Conservation (phyloP, 2,797 vertebrate species). For the Eulemur coronatus region DNA sequence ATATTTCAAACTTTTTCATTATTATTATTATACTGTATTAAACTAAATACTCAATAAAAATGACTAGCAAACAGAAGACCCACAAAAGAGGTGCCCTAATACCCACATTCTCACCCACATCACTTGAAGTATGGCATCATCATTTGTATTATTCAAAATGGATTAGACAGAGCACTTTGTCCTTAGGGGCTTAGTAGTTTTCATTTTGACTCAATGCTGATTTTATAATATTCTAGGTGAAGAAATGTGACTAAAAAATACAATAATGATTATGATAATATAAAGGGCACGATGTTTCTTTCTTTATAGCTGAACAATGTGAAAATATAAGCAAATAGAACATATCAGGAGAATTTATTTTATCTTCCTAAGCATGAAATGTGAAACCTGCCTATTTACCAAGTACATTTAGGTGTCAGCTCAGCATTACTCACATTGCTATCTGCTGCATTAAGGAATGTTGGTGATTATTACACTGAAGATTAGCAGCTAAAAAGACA, state of each 20-base stretch:
- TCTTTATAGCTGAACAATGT: not conserved
- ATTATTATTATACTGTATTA: not conserved
- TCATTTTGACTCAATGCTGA: constrained; percentile 26
- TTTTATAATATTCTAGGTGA: constrained; percentile 33
- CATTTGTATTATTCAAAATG: not conserved
- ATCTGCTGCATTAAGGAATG: not conserved
- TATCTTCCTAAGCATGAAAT: not conserved
- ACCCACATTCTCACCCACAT: not conserved
- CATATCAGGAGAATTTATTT: not conserved
- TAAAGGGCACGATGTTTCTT: constrained; percentile 1
- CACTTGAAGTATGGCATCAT: not conserved
- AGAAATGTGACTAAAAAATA: constrained; percentile 4
- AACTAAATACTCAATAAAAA: not conserved
- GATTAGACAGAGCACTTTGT: not conserved
- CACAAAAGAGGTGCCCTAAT: not conserved
- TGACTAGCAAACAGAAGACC: not conserved
- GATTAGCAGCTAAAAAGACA: not conserved
- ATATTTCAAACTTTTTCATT: not conserved
- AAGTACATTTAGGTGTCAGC: not conserved
- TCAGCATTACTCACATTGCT: not conserved
- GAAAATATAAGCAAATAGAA: constrained; percentile 22
- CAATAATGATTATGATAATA: constrained; percentile 6
- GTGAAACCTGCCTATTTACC: not conserved
- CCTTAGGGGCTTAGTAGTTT: not conserved
- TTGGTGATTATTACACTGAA: not conserved